phyloP scores from a whole-genome alignment of 2,797 vertebrate genomes.

The Protosalanx chinensis region DNA sequence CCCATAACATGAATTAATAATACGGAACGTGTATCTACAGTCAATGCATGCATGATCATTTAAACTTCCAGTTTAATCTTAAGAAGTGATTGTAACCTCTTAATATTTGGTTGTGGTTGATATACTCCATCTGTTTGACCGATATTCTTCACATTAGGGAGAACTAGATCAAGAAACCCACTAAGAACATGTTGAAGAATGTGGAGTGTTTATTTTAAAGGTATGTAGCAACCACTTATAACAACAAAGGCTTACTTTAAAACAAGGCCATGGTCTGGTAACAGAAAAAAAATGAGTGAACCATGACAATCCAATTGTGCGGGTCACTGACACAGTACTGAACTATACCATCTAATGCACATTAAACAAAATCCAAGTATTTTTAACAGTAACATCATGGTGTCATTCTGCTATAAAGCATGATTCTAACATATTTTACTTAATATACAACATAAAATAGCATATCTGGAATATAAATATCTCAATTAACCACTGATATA shows the following conservation, averaged over 20 bases:
- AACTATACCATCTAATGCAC: constrained; percentile 33
- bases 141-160: no score
- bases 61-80: no score
- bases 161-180: no score
- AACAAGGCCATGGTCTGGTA: background rate
- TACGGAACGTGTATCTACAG: background rate
- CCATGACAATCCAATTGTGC: constrained; percentile 11
- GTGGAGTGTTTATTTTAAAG: background rate
- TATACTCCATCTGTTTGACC: no score
- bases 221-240: background rate
- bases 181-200: background rate
- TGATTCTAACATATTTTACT: constrained; percentile 31
- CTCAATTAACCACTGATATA: constrained; percentile 29
- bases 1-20: background rate
- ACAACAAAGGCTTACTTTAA: background rate
- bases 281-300: constrained; percentile 44
- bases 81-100: no score
- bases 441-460: constrained; percentile 25
- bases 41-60: no score
- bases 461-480: constrained; percentile 11
- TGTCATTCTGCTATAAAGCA: constrained; percentile 39
- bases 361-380: constrained; percentile 35
- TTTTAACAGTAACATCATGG: constrained; percentile 35
- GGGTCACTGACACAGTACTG: constrained; percentile 18
- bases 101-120: no score